A percentile compares a stretch with the other conserved stretches of the same genome.
Conservation (phyloP, 2,888 invertebrate genomes). For the Ametastegia equiseti region DNA sequence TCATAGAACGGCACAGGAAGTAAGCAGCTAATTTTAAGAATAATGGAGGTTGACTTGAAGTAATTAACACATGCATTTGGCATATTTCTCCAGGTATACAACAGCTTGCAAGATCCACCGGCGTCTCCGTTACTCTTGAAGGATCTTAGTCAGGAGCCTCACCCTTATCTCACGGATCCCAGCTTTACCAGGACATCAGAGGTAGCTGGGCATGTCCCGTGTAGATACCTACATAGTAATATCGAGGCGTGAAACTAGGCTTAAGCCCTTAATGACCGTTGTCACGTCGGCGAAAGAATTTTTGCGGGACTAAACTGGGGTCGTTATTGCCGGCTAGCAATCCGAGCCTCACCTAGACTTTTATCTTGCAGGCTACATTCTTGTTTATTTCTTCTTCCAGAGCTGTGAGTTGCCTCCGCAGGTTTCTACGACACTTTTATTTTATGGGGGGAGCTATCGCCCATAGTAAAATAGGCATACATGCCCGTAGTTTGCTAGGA, state of each 20-base stretch:
- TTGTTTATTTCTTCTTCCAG: slow-evolving; percentile 11
- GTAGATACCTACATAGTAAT: slow-evolving; percentile 12
- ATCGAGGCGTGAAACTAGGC: neutral
- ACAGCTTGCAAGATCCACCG: slow-evolving; percentile 73
- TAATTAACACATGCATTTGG: neutral
- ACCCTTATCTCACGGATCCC: slow-evolving; percentile 68
- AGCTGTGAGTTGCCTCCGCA: slow-evolving; percentile 12
- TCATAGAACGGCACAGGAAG: slow-evolving; percentile 72
- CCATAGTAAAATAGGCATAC: neutral
- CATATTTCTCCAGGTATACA: slow-evolving; percentile 66
- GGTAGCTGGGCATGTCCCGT: slow-evolving; percentile 58
- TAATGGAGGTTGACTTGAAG: neutral
- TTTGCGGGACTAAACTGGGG: neutral
- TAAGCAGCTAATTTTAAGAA: slow-evolving; percentile 55
- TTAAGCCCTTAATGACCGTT: neutral
- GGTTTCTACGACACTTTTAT: slow-evolving; percentile 17
- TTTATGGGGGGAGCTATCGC: slow-evolving; percentile 14
- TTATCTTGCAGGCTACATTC: neutral
- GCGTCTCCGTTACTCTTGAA: slow-evolving; percentile 69
- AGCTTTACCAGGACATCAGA: slow-evolving; percentile 73
- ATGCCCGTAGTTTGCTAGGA: neutral
- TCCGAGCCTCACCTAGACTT: neutral
- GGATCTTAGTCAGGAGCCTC: slow-evolving; percentile 67
- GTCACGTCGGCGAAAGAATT: neutral
- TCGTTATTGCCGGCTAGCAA: neutral